Base-by-base conservation (phyloP, 2,113 vertebrate species). In the Daboia siamensis region DNA sequence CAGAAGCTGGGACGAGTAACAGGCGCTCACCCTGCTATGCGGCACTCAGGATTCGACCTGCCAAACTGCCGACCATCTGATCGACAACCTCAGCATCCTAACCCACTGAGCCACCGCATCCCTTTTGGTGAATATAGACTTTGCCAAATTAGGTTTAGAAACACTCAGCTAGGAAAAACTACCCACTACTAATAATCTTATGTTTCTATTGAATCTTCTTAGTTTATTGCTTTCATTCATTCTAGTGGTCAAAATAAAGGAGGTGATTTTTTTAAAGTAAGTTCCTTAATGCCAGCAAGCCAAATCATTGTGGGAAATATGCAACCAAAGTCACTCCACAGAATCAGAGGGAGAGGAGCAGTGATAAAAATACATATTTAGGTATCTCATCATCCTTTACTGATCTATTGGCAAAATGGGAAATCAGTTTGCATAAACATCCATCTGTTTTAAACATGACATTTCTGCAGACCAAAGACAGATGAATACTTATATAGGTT, bases 401-500 rank as follows among this genome's bases (percentile, higher is more conserved):
- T 33, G 86, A 23, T 59, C 80, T 24, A 29, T 84, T 90, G 56
- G 80, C 88, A 90, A 90, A 86, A 86, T n/a, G 56, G 48, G 48
- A 44, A 29, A 74, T 88, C 12, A 12, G 55, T 88, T 61, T 44
- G 21, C 33, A 74, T 56, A 88, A 61, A 64, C 46, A 90, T 9
- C 86, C 46, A 29, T 15, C 33, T 64, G n/a, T 90, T 90, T 93
- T 86, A 26, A 93, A 86, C 24, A 86, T 86, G 89, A 86, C 56
- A 86, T 86, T 90, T 93, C 56, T 90, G 24, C 24, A 59, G 10
- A 84, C 55, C 54, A 85, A 89, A 85, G 89, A 90, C 21, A 87
- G 84, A 59, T 86, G 80, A 87, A 93, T 93, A 48, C 48, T 7
- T 93, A 17, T 17, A 23, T 93, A 93, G 91, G 87, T 54, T 0